A percentile compares a stretch with the other conserved stretches of the same genome.
Conservation (phyloP, 30 jellyfish, hydroid and myxozoan species). For the Thelohanellus kitauei region DNA sequence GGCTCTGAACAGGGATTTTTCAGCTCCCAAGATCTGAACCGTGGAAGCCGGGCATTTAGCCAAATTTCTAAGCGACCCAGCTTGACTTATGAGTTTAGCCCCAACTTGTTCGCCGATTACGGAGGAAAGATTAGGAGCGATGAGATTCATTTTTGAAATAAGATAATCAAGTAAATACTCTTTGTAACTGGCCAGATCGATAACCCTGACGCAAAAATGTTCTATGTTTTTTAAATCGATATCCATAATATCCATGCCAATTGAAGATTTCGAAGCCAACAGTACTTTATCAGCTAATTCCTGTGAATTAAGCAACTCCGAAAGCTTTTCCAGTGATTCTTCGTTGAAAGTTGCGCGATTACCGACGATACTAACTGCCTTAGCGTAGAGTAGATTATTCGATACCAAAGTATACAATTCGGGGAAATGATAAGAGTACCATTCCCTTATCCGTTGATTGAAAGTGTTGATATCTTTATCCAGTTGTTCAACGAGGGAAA, state of each 20-base stretch:
- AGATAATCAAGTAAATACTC: constrained; percentile 32
- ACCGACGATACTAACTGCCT: constrained; percentile 24
- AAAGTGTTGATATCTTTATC: constrained; percentile 72
- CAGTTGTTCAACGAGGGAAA: constrained; percentile 58
- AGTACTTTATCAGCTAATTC: constrained; percentile 34
- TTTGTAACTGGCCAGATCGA: constrained; percentile 51
- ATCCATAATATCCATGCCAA: constrained; percentile 82
- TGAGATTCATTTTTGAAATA: constrained; percentile 42
- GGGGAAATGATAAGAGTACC: constrained; percentile 86
- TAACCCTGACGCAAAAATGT: constrained; percentile 40
- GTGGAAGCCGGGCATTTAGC: constrained; percentile 92
- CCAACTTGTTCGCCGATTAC: constrained; percentile 90
- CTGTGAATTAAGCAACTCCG: constrained; percentile 44
- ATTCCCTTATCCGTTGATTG: constrained; percentile 60
- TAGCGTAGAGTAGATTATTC: constrained; percentile 48
- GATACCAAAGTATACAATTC: constrained; percentile 35
- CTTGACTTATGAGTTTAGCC: constrained; percentile 69
- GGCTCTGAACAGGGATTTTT: constrained; percentile 64
- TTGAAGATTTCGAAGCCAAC: constrained; percentile 45
- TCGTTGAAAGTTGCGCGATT: constrained; percentile 28
- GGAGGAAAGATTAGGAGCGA: constrained; percentile 63
- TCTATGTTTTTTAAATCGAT: constrained; percentile 48
- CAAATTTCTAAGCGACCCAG: constrained; percentile 60
- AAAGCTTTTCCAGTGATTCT: constrained; percentile 26
- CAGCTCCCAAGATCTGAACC: constrained; percentile 83